Base-by-base conservation (phyloP, 2,888 invertebrate genomes). In the Phorcus lineatus region DNA sequence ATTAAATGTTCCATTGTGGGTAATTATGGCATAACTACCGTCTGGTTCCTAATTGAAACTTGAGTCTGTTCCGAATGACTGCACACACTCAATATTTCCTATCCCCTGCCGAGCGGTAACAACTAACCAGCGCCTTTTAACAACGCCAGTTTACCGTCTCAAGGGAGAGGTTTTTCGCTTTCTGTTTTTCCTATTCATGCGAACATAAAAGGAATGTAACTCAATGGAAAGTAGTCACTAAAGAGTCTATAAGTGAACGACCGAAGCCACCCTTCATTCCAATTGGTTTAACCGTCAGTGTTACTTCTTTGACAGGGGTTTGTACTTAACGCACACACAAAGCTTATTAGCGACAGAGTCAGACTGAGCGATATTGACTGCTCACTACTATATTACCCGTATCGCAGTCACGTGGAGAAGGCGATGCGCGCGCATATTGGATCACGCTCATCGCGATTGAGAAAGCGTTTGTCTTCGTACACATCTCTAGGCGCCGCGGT, bases 301-400 rank as follows among this genome's bases (percentile, higher is more conserved):
- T 24, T 57, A n/a, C 57, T n/a, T 17, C 70, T 19, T 16, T 70
- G 70, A 70, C 70, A 70, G 70, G 36, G 70, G 16, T 70, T 70
- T 36, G 70, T 70, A 70, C 70, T 70, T 70, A 67, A 40, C 70
- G 19, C 24, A 36, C 70, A 70, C 40, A 31, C 70, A 70, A 70
- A 70, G 70, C 70, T 70, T 70, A 70, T 70, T 70, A 70, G 70
- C 31, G 70, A 70, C 36, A 36, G 70, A 70, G 36, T 31, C 70
- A 31, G 36, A 70, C 70, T 70, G 70, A 70, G n/a, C 17, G 24
- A 70, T 70, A 70, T 70, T 70, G 70, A 70, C 70, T 70, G 70
- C 70, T 31, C 70, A 36, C 70, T 36, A 40, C 70, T 70, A 70
- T 70, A 70, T 70, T 70, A 70, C 28, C 70, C 70, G 70, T 70